Percentiles rank a stretch among this genome's conserved stretches.
These are phyloP conservation scores for Hapalemur alaotrensis DNA, from an alignment of 2,797 vertebrate species.

Conservation along the genomic window DNA sequence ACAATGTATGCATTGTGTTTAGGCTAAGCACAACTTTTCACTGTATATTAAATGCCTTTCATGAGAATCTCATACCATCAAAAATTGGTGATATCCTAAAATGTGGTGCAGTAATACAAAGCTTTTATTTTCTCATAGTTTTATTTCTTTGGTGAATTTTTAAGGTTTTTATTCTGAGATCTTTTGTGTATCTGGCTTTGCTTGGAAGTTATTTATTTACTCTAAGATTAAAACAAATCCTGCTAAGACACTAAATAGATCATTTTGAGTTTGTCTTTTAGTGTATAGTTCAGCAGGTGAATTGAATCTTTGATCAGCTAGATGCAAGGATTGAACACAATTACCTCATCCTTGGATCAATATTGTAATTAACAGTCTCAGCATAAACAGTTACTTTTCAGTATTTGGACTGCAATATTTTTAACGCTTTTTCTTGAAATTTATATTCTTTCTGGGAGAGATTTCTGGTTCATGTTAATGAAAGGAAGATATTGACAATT, in stretches of 20 bases:
- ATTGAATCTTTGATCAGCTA: neutral
- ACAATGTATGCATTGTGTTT: neutral
- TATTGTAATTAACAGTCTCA: neutral
- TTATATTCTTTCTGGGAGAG: neutral
- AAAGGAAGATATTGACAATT: neutral
- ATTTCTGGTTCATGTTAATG: neutral
- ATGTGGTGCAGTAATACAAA: neutral
- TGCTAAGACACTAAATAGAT: neutral
- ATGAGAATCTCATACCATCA: neutral
- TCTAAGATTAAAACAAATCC: conserved; percentile 18
- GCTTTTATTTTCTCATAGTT: neutral
- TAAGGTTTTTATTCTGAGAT: neutral
- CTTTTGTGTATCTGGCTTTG: neutral
- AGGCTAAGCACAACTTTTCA: neutral
- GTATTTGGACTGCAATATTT: neutral
- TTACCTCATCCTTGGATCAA: neutral
- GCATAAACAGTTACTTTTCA: neutral
- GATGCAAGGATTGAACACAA: neutral
- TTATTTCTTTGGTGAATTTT: neutral
- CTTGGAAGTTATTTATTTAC: neutral
- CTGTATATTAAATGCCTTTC: neutral
- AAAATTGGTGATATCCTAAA: neutral
- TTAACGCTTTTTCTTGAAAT: neutral
- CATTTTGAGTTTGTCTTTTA: neutral
- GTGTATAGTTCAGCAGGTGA: neutral